Conservation (phyloP, 2,113 vertebrate species). For the Gobiocypris rarus region DNA sequence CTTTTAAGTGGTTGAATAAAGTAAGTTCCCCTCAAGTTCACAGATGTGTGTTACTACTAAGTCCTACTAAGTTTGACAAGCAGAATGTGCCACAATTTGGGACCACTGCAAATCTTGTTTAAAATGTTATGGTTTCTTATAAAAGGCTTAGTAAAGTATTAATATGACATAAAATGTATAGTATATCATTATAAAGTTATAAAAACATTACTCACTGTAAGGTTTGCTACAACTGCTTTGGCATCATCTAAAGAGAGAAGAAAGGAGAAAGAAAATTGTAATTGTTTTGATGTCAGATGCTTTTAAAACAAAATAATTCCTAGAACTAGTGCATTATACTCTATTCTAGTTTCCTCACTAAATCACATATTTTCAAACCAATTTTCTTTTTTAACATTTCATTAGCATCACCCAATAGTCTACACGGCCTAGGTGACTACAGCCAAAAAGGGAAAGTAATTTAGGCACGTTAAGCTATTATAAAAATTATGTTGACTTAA, state of each 20-base stretch:
- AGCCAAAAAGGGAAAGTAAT: background rate
- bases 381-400: background rate
- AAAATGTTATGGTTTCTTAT: background rate
- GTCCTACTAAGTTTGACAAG: background rate
- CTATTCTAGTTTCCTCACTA: background rate
- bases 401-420: background rate
- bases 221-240: constrained; percentile 29
- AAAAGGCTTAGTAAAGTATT: background rate
- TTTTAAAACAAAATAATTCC: background rate
- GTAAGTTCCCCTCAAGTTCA: background rate
- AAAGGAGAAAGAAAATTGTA: constrained; percentile 1
- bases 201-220: constrained; percentile 13
- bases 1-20: background rate
- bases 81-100: background rate
- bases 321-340: background rate
- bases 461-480: background rate
- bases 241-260: constrained; percentile 7
- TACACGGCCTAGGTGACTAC: background rate
- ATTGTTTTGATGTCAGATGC: background rate
- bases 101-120: too few relatives aligned
- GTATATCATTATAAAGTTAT: background rate
- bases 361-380: background rate
- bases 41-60: background rate
- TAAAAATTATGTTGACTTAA: too few relatives aligned
- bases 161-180: background rate